Evolutionary conservation across 2,888 invertebrate species (phyloP).

Genomic region (Timandra comae): DNA sequence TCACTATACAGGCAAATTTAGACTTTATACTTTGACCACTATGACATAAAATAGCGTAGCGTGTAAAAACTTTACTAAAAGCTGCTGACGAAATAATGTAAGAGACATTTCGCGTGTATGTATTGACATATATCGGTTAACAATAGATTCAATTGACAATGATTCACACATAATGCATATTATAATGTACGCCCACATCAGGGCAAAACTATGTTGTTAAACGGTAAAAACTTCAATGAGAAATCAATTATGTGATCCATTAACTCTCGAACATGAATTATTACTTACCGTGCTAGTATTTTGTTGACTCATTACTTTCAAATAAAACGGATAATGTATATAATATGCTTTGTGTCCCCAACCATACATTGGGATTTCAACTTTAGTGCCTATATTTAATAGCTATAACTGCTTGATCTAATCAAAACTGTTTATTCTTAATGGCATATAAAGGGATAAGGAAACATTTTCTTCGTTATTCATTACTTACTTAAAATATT

Average conservation of each 20-base stretch:
- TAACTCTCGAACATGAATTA: slow-evolving; percentile 23
- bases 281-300: slow-evolving; percentile 28
- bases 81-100: slow-evolving; percentile 21
- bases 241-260: slow-evolving; percentile 36
- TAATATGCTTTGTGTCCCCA: no score
- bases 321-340: neutral
- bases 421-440: no score
- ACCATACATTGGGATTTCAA: no score
- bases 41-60: no score
- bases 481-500: no score
- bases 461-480: no score
- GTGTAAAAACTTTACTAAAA: no score
- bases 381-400: no score
- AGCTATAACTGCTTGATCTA: no score
- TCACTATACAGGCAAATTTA: slow-evolving; percentile 19
- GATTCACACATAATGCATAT: slow-evolving; percentile 19
- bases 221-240: slow-evolving; percentile 50
- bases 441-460: no score
- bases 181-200: slow-evolving; percentile 34
- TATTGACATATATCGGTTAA: slow-evolving; percentile 9
- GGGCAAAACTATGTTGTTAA: slow-evolving; percentile 44
- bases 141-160: slow-evolving; percentile 19
- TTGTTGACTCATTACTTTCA: slow-evolving; percentile 6
- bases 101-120: slow-evolving; percentile 21
- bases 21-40: slow-evolving; percentile 22